phyloP scores from a whole-genome alignment of 2,888 invertebrate genomes.

The Dicyrtomina minuta region DNA sequence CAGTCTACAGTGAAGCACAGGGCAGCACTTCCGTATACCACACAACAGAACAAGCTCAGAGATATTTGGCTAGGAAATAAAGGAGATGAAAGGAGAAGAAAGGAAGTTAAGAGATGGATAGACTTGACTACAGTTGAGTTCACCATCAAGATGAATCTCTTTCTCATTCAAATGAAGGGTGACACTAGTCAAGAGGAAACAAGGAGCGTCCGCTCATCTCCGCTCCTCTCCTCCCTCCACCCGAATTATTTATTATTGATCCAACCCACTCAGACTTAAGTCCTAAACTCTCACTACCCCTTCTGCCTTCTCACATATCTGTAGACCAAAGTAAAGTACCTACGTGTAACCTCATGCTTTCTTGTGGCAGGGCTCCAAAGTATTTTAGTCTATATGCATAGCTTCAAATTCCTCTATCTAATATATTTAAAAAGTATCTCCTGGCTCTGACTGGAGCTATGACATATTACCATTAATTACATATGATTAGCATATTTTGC shows the following conservation, averaged over 20 bases:
- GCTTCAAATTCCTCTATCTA: too few species aligned
- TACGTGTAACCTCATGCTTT: too few species aligned
- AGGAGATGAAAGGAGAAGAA: background rate
- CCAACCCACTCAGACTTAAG: background rate
- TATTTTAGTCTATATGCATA: too few species aligned
- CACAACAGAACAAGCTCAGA: background rate
- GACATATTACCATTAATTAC: too few species aligned
- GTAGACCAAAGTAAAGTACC: too few species aligned
- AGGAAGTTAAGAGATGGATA: constrained; percentile 3
- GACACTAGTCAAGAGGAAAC: constrained; percentile 31
- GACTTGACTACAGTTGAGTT: constrained; percentile 27
- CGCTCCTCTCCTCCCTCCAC: background rate
- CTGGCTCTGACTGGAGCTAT: too few species aligned
- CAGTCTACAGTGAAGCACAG: too few species aligned
- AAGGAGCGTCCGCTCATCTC: constrained; percentile 15
- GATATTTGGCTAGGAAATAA: background rate
- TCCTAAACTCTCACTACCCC: background rate
- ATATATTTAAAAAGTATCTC: too few species aligned
- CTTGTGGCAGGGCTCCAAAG: too few species aligned
- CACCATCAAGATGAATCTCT: constrained; percentile 37
- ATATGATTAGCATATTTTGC: too few species aligned
- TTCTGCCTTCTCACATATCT: background rate
- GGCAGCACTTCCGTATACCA: background rate
- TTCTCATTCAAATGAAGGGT: constrained; percentile 40
- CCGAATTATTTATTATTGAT: constrained; percentile 25